Base-by-base conservation (phyloP, 1,140 invertebrate species). In the Plutomurus gul region DNA sequence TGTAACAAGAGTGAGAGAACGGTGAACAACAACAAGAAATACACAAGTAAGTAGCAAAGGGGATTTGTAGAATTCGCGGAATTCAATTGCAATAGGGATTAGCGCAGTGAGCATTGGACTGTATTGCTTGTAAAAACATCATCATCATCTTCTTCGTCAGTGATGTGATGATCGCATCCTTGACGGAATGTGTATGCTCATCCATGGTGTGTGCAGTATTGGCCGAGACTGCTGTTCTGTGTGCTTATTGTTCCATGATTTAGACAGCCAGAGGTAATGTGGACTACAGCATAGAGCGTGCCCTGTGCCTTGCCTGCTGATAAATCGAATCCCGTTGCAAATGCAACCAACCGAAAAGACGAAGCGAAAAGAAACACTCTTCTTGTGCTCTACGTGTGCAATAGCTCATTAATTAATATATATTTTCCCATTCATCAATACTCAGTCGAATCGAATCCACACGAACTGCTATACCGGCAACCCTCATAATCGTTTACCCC, bases 331-430 rank as follows among this genome's bases (percentile, higher is more conserved):
- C 56, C 56, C 56, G 56, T 65, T 65, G 56, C 5, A 7, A 65
- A 65, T 25, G 30, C 56, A 65, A n/a, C 56, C 30, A 36, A 65
- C 27, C 56, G 16, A 0, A 5, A 7, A 10, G n/a, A 43, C 56
- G 16, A 0, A 5, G 16, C 39, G n/a, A 43, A n/a, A 43, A 8
- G 39, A 43, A n/a, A 43, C 10, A 65, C 56, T 65, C 25, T 6
- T 25, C 56, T n/a, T 30, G 36, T 33, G 30, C 36, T 25, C 56
- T 33, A 65, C 27, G 27, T 16, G 36, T 1, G 39, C 27, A 65
- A 30, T 65, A 65, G 27, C 25, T 65, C 56, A 65, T 65, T 65
- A 65, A 65, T 65, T 65, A 65, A 65, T 65, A 30, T 33, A 65
- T 65, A 43, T n/a, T 65, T 65, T 65, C 36, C 18, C 56, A 65